phyloP scores from a whole-genome alignment of 2,797 vertebrate genomes.

The Sebastes itinus region DNA sequence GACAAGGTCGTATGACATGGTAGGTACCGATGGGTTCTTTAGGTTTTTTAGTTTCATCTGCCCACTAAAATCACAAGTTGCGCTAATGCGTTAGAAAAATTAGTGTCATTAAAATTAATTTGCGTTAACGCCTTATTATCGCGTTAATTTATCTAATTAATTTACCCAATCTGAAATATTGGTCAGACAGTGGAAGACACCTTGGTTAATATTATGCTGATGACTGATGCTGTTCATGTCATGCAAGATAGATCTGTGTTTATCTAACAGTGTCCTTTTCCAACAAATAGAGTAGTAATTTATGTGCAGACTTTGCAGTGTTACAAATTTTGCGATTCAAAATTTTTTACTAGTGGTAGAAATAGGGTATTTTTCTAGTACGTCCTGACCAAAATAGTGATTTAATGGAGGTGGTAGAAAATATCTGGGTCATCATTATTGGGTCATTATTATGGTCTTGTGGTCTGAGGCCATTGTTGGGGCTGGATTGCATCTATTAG shows the following conservation, averaged over 20 bases:
- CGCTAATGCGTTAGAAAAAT: too few relatives aligned
- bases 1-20: too few relatives aligned
- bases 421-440: not conserved
- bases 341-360: not conserved
- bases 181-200: not conserved
- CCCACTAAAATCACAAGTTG: too few relatives aligned
- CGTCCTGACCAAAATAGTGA: not conserved
- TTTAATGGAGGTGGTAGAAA: not conserved
- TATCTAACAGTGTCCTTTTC: not conserved
- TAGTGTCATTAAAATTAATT: too few relatives aligned
- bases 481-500: conserved; percentile 18
- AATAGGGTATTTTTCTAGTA: not conserved
- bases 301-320: not conserved
- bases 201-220: not conserved
- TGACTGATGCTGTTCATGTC: not conserved
- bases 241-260: not conserved
- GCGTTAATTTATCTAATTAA: too few relatives aligned
- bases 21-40: too few relatives aligned
- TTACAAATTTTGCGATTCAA: not conserved
- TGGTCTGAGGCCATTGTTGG: not conserved
- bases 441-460: conserved; percentile 3
- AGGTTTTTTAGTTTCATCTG: too few relatives aligned
- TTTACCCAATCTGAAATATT: not conserved
- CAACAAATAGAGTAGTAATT: not conserved
- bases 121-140: too few relatives aligned